These are phyloP conservation scores for Machaerirhynchus nigripectus DNA, from an alignment of 2,113 vertebrate species.

Conservation along the genomic window DNA sequence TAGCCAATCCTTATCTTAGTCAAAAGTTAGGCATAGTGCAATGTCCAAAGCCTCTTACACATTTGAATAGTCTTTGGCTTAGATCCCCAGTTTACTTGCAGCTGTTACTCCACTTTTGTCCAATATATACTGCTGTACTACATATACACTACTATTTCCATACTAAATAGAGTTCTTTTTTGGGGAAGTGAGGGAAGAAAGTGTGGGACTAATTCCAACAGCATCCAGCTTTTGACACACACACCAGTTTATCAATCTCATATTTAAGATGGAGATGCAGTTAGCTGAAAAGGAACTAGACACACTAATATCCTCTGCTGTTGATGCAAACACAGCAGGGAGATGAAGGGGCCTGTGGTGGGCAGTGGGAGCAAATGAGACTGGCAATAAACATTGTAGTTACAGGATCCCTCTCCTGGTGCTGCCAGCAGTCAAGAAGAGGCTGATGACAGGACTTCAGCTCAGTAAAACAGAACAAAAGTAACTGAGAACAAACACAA, in stretches of 20 bases:
- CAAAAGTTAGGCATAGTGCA: background rate
- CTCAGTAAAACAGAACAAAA: background rate
- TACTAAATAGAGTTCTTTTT: background rate
- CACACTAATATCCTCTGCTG: background rate
- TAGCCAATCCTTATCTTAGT: background rate
- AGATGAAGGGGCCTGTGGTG: background rate
- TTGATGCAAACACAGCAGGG: background rate
- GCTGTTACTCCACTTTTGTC: background rate
- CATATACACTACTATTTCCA: background rate
- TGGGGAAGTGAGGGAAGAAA: background rate
- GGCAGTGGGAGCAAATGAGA: accelerated
- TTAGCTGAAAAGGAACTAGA: background rate
- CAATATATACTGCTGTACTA: background rate
- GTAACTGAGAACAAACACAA: background rate
- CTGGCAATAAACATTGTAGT: background rate
- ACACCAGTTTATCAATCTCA: background rate
- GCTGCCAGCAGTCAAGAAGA: background rate
- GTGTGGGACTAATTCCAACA: background rate
- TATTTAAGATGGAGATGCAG: background rate
- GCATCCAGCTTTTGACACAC: background rate
- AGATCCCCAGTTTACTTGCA: background rate
- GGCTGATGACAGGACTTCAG: background rate
- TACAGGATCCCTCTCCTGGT: background rate
- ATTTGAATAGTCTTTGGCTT: background rate
- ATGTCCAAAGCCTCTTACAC: background rate